Evolutionary conservation across 2,888 invertebrate genomes (phyloP).

Genomic region (Melanargia galathea): DNA sequence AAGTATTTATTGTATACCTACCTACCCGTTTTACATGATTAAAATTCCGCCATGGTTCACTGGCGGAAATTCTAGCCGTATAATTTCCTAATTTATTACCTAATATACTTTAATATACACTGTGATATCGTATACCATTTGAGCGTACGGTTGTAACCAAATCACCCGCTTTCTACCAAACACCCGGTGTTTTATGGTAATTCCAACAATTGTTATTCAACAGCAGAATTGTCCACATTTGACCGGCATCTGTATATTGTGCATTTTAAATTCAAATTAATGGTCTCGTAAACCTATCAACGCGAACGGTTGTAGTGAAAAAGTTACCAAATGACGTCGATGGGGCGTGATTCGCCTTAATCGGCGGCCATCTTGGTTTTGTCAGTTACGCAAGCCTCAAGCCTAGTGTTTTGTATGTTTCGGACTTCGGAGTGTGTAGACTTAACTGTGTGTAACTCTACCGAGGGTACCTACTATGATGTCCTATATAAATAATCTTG

Average conservation of each 20-base stretch:
- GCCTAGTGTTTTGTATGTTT: conserved; percentile 3
- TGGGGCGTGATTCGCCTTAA: conserved; percentile 72
- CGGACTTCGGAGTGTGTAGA: not conserved
- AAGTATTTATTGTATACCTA: not conserved
- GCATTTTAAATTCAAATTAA: conserved; percentile 80
- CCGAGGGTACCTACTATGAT: not conserved
- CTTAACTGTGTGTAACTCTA: not conserved
- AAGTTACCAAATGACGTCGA: conserved; percentile 65
- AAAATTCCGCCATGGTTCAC: conserved; percentile 40
- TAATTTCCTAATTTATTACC: conserved; percentile 68
- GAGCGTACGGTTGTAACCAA: conserved; percentile 76
- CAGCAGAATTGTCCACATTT: conserved; percentile 75
- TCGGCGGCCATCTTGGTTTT: conserved; percentile 71
- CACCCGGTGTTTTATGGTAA: conserved; percentile 81
- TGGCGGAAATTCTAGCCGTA: conserved; percentile 69
- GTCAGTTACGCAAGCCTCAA: conserved; percentile 45
- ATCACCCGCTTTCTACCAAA: conserved; percentile 82
- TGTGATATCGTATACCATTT: conserved; percentile 51
- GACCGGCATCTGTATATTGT: conserved; percentile 76
- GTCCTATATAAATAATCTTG: not conserved
- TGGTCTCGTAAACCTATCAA: conserved; percentile 80
- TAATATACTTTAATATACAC: conserved; percentile 63
- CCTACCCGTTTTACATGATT: conserved; percentile 18
- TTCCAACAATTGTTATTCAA: conserved; percentile 76
- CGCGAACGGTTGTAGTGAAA: conserved; percentile 69